Evolutionary conservation across 92 coral and sea anemone genomes (phyloP).

Genomic region (Epizoanthus scotinus): DNA sequence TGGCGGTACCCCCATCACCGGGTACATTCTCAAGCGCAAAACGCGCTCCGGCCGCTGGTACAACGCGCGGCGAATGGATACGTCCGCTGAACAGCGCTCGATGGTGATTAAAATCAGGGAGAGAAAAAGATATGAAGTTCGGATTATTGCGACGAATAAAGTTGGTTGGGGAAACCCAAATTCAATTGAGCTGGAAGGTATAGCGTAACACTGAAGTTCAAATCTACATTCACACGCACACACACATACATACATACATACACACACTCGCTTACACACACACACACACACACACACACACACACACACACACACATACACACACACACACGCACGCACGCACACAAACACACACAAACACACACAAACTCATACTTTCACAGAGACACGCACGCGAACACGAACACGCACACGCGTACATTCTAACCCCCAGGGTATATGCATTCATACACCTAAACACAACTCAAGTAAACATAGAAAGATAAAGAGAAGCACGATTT

Average conservation of each 20-base stretch:
- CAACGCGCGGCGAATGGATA: slow-evolving; percentile 25
- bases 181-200: slow-evolving; percentile 21
- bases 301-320: neutral
- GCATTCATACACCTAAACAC: neutral
- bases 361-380: no score
- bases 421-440: neutral
- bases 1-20: slow-evolving; percentile 37
- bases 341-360: no score
- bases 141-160: slow-evolving; percentile 28
- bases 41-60: slow-evolving; percentile 34
- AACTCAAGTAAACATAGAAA: no score
- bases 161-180: slow-evolving; percentile 38
- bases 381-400: no score
- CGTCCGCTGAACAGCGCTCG: slow-evolving; percentile 31
- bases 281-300: neutral
- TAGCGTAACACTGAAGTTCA: neutral
- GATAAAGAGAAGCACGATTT: no score
- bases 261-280: neutral
- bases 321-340: no score
- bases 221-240: neutral
- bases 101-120: slow-evolving; percentile 33
- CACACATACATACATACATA: neutral
- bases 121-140: slow-evolving; percentile 31
- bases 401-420: neutral
- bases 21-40: slow-evolving; percentile 36